Percentiles rank a stretch among this genome's conserved stretches.
phyloP scores from a whole-genome alignment of 2,888 invertebrate species.

The Cephus pygmeus region DNA sequence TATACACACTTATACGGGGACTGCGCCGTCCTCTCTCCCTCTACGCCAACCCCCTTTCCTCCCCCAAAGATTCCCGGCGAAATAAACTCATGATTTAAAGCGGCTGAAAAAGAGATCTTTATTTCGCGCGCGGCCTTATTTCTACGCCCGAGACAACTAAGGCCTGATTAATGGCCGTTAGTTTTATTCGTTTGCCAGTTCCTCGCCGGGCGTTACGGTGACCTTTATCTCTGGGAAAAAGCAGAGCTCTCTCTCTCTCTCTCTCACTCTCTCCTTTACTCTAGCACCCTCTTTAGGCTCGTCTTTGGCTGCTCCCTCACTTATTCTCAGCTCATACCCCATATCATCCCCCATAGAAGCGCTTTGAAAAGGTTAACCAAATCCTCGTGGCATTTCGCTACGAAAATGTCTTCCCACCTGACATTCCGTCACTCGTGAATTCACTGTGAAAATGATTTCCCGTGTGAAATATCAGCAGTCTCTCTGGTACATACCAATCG shows the following conservation, averaged over 20 bases:
- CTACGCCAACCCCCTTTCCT: neutral
- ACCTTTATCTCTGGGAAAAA: constrained; percentile 50
- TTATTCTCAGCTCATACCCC: too few relatives aligned
- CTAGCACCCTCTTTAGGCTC: too few relatives aligned
- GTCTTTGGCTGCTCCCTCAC: too few relatives aligned
- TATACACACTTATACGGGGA: too few relatives aligned
- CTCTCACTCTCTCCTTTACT: neutral
- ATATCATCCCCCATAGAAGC: too few relatives aligned
- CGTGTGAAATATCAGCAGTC: too few relatives aligned
- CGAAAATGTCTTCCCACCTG: neutral
- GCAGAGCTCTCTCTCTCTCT: neutral
- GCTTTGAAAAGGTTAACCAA: constrained; percentile 17
- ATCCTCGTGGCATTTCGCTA: constrained; percentile 15
- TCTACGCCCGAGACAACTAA: constrained; percentile 46
- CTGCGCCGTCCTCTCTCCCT: too few relatives aligned
- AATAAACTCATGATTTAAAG: constrained; percentile 62
- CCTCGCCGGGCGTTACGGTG: constrained; percentile 34
- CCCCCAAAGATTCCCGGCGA: constrained; percentile 29
- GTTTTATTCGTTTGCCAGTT: constrained; percentile 52
- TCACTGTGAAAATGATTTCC: too few relatives aligned
- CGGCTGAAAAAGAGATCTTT: constrained; percentile 54
- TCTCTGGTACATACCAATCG: too few relatives aligned
- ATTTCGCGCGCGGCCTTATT: constrained; percentile 51
- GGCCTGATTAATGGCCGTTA: constrained; percentile 61
- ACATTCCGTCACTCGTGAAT: constrained; percentile 1